Conservation (phyloP, 2,797 vertebrate species). For the Salarias fasciatus region DNA sequence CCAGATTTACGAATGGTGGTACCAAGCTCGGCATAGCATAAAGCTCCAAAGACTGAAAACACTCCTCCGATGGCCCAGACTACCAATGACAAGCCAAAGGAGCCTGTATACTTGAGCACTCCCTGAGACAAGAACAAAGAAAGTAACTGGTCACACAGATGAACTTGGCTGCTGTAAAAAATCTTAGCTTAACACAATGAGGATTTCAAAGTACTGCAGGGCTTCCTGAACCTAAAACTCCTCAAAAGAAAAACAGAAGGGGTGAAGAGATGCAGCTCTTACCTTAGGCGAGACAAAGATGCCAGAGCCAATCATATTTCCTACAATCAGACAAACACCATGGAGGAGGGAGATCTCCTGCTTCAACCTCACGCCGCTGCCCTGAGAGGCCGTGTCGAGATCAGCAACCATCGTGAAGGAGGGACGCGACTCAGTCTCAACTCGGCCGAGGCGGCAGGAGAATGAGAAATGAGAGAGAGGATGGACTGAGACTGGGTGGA, state of each 20-base stretch:
- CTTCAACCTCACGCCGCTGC: conserved; percentile 77
- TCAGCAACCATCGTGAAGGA: conserved; percentile 68
- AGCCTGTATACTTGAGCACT: conserved; percentile 82
- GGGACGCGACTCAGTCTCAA: conserved; percentile 11
- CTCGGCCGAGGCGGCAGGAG: background rate
- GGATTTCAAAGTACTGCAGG: background rate
- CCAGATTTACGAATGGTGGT: conserved; percentile 87
- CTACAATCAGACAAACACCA: conserved; percentile 86
- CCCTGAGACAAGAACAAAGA: conserved; percentile 59
- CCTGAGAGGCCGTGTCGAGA: conserved; percentile 56
- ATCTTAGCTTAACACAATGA: too few species aligned
- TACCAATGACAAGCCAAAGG: conserved; percentile 83
- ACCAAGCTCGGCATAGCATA: conserved; percentile 86
- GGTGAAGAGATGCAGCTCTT: conserved; percentile 4
- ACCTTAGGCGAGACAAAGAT: conserved; percentile 86
- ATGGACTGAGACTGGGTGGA: background rate
- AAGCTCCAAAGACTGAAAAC: conserved; percentile 84
- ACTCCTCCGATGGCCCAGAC: conserved; percentile 84
- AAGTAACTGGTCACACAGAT: background rate
- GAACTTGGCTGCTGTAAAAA: too few species aligned
- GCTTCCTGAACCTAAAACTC: too few species aligned
- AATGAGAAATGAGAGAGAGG: background rate
- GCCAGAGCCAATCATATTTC: conserved; percentile 87
- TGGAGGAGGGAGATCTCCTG: conserved; percentile 87
- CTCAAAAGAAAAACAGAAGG: too few species aligned